A percentile compares a stretch with the other conserved stretches of the same genome.
These are phyloP conservation scores for Calypte anna DNA, from an alignment of 2,113 vertebrate genomes.

Conservation along the genomic window DNA sequence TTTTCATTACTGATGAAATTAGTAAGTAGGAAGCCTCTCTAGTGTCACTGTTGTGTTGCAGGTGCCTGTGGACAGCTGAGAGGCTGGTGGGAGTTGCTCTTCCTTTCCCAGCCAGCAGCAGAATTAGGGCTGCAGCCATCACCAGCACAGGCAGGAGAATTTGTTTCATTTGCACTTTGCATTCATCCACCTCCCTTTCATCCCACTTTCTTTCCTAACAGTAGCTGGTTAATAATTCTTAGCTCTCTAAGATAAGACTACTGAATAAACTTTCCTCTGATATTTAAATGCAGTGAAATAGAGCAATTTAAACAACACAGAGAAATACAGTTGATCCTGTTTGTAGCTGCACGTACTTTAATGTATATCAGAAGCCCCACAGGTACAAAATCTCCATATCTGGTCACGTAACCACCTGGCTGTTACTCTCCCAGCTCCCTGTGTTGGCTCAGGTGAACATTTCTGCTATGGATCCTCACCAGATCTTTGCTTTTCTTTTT, in stretches of 20 bases:
- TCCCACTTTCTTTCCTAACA: not conserved
- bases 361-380: not conserved
- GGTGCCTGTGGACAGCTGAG: not conserved
- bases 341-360: not conserved
- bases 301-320: not conserved
- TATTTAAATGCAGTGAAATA: not conserved
- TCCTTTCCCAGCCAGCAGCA: not conserved
- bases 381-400: not conserved
- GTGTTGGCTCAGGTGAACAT: not conserved
- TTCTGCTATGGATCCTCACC: not conserved
- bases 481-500: not conserved
- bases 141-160: not conserved
- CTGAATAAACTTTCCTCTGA: not conserved
- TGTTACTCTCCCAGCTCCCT: not conserved
- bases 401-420: rapidly evolving
- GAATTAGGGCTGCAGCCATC: not conserved
- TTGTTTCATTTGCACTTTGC: not conserved
- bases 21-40: not conserved
- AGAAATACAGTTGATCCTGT: not conserved
- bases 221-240: not conserved
- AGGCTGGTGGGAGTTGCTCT: not conserved
- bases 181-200: not conserved
- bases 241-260: not conserved
- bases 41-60: not conserved
- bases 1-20: not conserved